Evolutionary conservation across 2,797 vertebrate genomes (phyloP).

Genomic region (Mormyrops boulengeri): DNA sequence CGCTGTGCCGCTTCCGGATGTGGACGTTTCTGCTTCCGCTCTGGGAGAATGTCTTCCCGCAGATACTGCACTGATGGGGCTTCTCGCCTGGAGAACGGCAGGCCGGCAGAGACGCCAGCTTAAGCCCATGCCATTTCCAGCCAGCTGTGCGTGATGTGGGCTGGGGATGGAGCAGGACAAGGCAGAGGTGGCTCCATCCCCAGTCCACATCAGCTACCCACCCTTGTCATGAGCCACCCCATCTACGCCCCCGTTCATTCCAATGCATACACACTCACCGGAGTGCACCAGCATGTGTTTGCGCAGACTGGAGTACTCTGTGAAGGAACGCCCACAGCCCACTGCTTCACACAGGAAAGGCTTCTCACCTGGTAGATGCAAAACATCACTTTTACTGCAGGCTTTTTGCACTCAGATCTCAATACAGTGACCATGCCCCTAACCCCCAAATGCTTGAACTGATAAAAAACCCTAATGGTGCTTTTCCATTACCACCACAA

Average conservation of each 20-base stretch:
- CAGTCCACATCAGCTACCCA: not conserved
- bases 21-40: conserved; percentile 97
- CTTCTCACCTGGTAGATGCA: conserved; percentile 77
- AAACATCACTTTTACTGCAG: conserved; percentile 42
- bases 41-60: conserved; percentile 95
- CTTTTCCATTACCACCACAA: not conserved
- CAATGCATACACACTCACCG: conserved; percentile 60
- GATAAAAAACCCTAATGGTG: not conserved
- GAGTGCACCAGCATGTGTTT: conserved; percentile 98
- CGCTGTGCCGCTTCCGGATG: conserved; percentile 85
- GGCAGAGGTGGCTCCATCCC: not conserved
- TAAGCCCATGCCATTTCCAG: not conserved
- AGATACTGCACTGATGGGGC: conserved; percentile 90
- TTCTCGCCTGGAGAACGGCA: conserved; percentile 75
- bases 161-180: not conserved
- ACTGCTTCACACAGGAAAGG: conserved; percentile 93
- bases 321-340: conserved; percentile 92
- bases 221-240: not conserved
- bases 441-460: not conserved
- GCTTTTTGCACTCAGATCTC: conserved; percentile 35
- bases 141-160: not conserved
- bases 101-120: not conserved
- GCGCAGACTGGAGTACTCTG: conserved; percentile 94
- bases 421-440: conserved; percentile 3
- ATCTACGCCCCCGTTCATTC: not conserved